Evolutionary conservation across 2,797 vertebrate species (phyloP).

Genomic region (Zalophus californianus): DNA sequence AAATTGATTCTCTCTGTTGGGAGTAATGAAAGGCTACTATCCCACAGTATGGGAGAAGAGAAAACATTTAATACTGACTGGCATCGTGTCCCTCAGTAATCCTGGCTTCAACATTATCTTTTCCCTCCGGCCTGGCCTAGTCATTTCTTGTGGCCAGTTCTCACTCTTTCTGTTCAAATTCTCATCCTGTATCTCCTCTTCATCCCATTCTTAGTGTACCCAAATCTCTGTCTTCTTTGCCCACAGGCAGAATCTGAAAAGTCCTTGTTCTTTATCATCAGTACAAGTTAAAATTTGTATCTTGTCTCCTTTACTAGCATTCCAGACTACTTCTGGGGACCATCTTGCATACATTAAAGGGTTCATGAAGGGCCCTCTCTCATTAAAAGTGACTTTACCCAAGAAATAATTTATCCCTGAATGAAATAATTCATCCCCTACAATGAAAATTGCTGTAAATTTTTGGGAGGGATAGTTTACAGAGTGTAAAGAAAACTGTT

Average conservation of each 20-base stretch:
- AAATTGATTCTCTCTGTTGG: neutral
- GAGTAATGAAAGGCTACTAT: neutral
- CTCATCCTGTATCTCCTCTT: neutral
- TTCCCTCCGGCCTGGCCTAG: neutral
- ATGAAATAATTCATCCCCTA: neutral
- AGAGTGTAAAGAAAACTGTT: slow-evolving; percentile 1
- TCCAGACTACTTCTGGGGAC: neutral
- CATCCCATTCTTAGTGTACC: neutral
- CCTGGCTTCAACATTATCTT: neutral
- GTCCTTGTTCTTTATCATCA: slow-evolving; percentile 29
- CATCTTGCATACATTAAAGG: neutral
- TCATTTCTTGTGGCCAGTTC: neutral
- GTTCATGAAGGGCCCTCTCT: neutral
- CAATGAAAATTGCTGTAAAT: neutral
- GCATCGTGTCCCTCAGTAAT: neutral
- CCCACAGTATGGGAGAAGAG: neutral
- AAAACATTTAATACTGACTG: neutral
- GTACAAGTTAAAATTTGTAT: neutral
- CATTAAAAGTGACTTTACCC: neutral
- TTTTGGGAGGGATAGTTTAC: neutral
- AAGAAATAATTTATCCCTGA: neutral
- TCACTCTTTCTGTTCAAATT: neutral
- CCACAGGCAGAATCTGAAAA: neutral
- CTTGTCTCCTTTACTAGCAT: neutral
- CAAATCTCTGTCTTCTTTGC: neutral